These are phyloP conservation scores for Pemphigus obesinymphae DNA, from an alignment of 1,140 invertebrate genomes.

Conservation along the genomic window DNA sequence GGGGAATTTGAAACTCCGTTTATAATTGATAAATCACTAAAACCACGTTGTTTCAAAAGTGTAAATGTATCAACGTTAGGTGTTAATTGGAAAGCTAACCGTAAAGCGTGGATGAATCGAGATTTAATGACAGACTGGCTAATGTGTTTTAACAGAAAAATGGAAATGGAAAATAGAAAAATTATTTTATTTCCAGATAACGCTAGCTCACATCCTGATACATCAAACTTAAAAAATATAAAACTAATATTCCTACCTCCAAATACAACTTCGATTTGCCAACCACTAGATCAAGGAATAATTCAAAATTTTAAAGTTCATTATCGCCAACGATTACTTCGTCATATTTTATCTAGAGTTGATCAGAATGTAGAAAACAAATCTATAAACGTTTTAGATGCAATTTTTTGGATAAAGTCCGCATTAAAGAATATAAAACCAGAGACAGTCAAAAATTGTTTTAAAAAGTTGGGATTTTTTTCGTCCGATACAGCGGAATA, in stretches of 20 bases:
- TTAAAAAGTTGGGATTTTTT: not conserved
- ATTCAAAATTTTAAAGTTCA: not conserved
- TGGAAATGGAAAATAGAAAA: not conserved
- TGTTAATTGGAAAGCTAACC: not conserved
- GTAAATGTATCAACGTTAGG: not conserved
- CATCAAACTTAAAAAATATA: not conserved
- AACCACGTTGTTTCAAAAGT: slow-evolving; percentile 58
- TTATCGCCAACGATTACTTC: not conserved
- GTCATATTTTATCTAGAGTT: not conserved
- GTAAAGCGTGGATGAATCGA: not conserved
- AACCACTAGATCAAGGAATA: not conserved
- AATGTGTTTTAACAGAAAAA: not conserved
- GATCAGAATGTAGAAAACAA: not conserved
- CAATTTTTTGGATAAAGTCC: not conserved
- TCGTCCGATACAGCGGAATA: not conserved
- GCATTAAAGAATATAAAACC: not conserved
- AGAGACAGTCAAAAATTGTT: not conserved
- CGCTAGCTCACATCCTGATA: not conserved
- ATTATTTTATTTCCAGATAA: not conserved
- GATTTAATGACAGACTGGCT: not conserved
- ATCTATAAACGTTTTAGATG: not conserved
- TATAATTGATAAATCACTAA: slow-evolving; percentile 55
- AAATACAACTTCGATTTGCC: not conserved
- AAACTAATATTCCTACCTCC: not conserved
- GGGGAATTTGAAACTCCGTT: slow-evolving; percentile 53